Percentiles rank a stretch among this genome's conserved stretches.
These are phyloP conservation scores for Neosilurus hyrtlii DNA, from an alignment of 2,797 vertebrate genomes.

Conservation along the genomic window DNA sequence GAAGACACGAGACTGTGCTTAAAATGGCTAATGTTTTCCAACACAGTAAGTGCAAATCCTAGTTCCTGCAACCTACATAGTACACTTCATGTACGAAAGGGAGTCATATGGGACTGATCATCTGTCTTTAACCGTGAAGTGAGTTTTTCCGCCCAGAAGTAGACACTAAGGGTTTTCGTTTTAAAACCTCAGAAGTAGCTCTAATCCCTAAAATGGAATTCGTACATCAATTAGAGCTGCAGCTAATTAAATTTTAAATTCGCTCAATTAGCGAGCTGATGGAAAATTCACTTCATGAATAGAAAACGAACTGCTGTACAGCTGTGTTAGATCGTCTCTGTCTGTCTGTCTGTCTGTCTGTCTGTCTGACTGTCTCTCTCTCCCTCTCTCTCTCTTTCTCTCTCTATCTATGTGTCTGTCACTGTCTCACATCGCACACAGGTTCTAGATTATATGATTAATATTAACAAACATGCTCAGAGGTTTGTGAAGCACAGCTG, in stretches of 20 bases:
- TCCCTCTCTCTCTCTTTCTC: constrained; percentile 5
- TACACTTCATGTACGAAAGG: not conserved
- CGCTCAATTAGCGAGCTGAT: not conserved
- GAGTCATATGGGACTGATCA: not conserved
- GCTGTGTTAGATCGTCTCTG: not conserved
- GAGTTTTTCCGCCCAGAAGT: not conserved
- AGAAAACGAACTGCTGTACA: not conserved
- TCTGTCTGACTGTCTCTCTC: not conserved
- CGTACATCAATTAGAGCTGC: constrained; percentile 1
- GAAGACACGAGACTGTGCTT: not conserved
- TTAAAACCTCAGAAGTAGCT: not conserved
- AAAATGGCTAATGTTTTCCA: not conserved
- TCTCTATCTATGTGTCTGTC: not conserved
- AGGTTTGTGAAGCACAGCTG: constrained; percentile 1
- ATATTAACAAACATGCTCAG: not conserved
- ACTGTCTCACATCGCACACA: not conserved
- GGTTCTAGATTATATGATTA: not conserved
- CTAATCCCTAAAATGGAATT: constrained; percentile 10
- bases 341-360: too few species aligned
- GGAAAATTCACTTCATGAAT: constrained; percentile 23
- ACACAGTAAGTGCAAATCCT: too few species aligned
- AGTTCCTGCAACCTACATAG: not conserved
- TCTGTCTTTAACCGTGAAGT: not conserved
- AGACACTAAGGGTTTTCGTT: not conserved
- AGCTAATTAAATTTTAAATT: constrained; percentile 20